These are phyloP conservation scores for Nixonia krombeini DNA, from an alignment of 1,140 invertebrate genomes.

Conservation along the genomic window DNA sequence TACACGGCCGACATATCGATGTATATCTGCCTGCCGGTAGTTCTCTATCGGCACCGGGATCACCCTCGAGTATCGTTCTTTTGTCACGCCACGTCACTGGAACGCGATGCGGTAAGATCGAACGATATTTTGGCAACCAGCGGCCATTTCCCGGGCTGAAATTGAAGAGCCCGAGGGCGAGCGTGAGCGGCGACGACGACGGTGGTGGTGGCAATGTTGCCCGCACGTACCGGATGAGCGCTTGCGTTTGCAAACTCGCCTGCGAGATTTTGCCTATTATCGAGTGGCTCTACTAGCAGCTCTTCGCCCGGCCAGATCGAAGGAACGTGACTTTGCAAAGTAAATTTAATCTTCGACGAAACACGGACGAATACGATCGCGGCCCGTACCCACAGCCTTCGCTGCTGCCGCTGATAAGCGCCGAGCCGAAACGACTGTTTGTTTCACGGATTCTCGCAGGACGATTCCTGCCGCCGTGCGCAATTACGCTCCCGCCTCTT, in stretches of 20 bases:
- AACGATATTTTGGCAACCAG: slow-evolving; percentile 48
- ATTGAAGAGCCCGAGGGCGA: slow-evolving; percentile 47
- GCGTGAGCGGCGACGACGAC: slow-evolving; percentile 35
- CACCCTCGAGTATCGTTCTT: slow-evolving; percentile 42
- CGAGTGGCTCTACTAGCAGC: slow-evolving; percentile 20
- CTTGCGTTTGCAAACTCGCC: slow-evolving; percentile 30
- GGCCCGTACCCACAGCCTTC: slow-evolving; percentile 7
- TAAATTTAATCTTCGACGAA: slow-evolving; percentile 44
- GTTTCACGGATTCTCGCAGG: too few species aligned
- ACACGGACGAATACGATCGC: slow-evolving; percentile 33
- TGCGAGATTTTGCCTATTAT: slow-evolving; percentile 43
- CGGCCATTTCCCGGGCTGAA: slow-evolving; percentile 43
- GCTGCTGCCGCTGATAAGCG: slow-evolving; percentile 22
- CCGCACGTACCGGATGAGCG: slow-evolving; percentile 1
- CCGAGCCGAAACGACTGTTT: slow-evolving; percentile 18
- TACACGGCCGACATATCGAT: neutral
- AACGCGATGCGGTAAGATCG: slow-evolving; percentile 36
- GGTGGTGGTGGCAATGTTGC: neutral
- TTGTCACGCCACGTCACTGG: slow-evolving; percentile 37
- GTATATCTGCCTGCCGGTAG: slow-evolving; percentile 2
- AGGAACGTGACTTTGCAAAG: slow-evolving; percentile 43
- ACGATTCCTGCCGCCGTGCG: too few species aligned
- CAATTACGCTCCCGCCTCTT: too few species aligned
- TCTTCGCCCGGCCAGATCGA: slow-evolving; percentile 24
- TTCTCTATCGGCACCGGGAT: slow-evolving; percentile 29